Evolutionary conservation across 2,797 vertebrate species (phyloP), one percentile per base, ranked within the genome.

Genomic region (Coranthus polyacanthus): DNA sequence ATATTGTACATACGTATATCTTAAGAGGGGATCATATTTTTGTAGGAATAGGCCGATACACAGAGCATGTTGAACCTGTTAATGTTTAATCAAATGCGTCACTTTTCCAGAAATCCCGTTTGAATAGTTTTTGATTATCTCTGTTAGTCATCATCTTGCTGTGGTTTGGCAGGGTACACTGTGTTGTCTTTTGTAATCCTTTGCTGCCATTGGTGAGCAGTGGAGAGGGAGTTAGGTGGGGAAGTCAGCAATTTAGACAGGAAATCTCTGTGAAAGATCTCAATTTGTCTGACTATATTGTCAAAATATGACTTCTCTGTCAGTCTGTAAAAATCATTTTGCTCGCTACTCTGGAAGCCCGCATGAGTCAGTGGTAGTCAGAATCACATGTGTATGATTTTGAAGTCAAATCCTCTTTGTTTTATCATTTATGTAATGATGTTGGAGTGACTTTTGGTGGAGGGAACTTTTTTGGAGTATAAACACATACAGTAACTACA

Each of bases 171-270:
- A 67, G 74, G 63, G 62, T 78, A 69, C 82, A 85, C 82, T 62
- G 62, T 81, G 56, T 81, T 78, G 63, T 72, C 56, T 46, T 39
- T 53, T 67, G 49, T 92, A 93, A 93, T 93, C 90, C 87, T 41
- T 16, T 43, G 11, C 63, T 68, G 36, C 61, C 37, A 72, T 86
- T 84, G 88, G 75, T 69, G 75, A 59, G 44, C 37, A 72, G 85
- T 84, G 88, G 75, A 68, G 75, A 59, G 44, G 49, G 22, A 54
- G 24, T 34, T 44, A 41, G 58, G 12, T 2, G 37, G 55, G 59
- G 67, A 63, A 58, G 61, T 60, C 42, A 50, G 62, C 87, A 84
- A 86, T 86, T 90, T 87, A 77, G 67, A 58, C 70, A 21, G 65
- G 22, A 84, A 84, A 84, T 82, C 75, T 86, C 69, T n/a, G 51